Conservation (phyloP, 1,140 invertebrate genomes). For the Tetragonula clypearis region DNA sequence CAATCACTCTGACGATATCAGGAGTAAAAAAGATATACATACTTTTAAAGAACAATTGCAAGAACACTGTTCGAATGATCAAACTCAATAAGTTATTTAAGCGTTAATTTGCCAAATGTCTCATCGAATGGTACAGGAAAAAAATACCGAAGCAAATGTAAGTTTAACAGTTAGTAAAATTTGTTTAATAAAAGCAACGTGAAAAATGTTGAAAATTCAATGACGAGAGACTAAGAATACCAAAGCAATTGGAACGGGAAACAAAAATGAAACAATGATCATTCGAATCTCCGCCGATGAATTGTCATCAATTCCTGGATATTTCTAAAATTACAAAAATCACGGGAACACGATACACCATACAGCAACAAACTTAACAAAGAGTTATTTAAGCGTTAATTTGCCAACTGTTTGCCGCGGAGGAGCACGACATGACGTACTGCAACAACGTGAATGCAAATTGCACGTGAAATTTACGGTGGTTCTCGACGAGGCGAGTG, state of each 20-base stretch:
- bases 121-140: background rate
- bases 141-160: too few relatives aligned
- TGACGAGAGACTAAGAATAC: too few relatives aligned
- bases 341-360: too few relatives aligned
- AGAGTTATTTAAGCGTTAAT: background rate
- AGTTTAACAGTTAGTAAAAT: too few relatives aligned
- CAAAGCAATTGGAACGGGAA: background rate
- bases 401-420: too few relatives aligned
- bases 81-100: background rate
- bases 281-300: background rate
- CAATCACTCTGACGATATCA: too few relatives aligned
- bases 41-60: too few relatives aligned
- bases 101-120: background rate
- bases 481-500: background rate
- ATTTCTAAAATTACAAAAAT: too few relatives aligned
- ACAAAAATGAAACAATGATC: background rate
- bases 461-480: slow-evolving; percentile 5
- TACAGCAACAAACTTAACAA: background rate
- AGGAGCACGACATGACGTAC: background rate
- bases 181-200: too few relatives aligned
- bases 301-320: background rate
- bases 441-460: background rate
- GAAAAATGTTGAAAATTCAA: too few relatives aligned
- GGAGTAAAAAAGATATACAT: too few relatives aligned
- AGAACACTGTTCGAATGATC: background rate